phyloP scores from a whole-genome alignment of 2,113 vertebrate genomes.

The Suncus etruscus region DNA sequence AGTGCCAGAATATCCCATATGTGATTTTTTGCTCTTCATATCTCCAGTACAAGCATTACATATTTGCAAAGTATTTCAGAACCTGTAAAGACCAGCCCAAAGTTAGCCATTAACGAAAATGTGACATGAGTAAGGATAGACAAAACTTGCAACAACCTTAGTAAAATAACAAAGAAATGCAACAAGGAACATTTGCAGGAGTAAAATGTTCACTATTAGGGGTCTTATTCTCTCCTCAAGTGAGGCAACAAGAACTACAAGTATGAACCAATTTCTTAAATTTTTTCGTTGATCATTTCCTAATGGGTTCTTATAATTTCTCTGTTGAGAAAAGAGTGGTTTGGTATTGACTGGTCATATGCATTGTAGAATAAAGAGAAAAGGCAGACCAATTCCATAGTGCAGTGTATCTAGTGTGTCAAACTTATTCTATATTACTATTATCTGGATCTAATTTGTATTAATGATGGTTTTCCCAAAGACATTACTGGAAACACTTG shows the following conservation, averaged over 20 bases:
- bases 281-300: not conserved
- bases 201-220: not conserved
- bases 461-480: not conserved
- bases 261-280: not conserved
- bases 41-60: not conserved
- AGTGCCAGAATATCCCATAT: not conserved
- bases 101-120: constrained; percentile 24
- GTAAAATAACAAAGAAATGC: not conserved
- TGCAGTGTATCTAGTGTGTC: not conserved
- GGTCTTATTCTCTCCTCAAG: not conserved
- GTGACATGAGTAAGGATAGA: not conserved
- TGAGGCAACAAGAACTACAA: not conserved
- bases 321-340: not conserved
- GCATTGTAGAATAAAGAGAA: not conserved
- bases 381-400: not conserved
- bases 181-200: not conserved
- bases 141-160: not conserved
- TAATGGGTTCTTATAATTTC: not conserved
- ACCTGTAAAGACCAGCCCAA: not conserved
- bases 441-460: not conserved
- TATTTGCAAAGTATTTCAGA: not conserved
- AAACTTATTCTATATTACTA: not conserved
- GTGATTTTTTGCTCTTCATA: not conserved
- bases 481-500: not conserved
- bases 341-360: not conserved